Evolutionary conservation across 2,797 vertebrate species (phyloP).

Genomic region (Perdix hodgsoniae): DNA sequence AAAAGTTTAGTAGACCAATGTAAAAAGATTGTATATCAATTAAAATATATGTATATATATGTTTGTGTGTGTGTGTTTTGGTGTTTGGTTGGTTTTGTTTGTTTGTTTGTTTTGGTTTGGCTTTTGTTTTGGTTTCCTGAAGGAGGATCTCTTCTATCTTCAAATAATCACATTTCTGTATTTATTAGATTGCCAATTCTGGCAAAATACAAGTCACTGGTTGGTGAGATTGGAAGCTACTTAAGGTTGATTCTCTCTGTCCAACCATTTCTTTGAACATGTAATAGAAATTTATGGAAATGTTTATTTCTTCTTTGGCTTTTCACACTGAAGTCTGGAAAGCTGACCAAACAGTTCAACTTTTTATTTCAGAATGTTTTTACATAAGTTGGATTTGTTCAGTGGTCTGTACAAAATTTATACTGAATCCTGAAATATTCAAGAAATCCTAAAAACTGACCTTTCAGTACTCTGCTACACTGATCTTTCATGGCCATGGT

Average conservation of each 20-base stretch:
- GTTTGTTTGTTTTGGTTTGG: too few relatives aligned
- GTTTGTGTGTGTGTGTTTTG: background rate
- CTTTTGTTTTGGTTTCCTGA: background rate
- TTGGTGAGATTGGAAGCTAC: background rate
- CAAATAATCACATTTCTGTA: background rate
- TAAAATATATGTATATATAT: background rate
- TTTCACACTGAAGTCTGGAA: background rate
- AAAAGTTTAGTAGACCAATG: background rate
- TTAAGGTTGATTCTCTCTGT: background rate
- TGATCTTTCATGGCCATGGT: background rate
- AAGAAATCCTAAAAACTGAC: slow-evolving; percentile 32
- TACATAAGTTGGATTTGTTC: background rate
- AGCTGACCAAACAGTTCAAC: background rate
- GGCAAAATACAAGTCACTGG: background rate
- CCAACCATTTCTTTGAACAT: background rate
- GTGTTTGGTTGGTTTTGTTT: background rate
- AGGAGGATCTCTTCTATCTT: background rate
- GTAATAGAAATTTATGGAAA: background rate
- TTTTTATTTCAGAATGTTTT: background rate
- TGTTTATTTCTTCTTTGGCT: background rate
- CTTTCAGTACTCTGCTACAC: background rate
- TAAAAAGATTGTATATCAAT: background rate
- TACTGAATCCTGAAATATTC: slow-evolving; percentile 17
- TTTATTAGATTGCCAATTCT: background rate
- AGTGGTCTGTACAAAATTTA: background rate